These are phyloP conservation scores for Drosophila virilis DNA, from an alignment of 1,140 invertebrate genomes.

Conservation along the genomic window DNA sequence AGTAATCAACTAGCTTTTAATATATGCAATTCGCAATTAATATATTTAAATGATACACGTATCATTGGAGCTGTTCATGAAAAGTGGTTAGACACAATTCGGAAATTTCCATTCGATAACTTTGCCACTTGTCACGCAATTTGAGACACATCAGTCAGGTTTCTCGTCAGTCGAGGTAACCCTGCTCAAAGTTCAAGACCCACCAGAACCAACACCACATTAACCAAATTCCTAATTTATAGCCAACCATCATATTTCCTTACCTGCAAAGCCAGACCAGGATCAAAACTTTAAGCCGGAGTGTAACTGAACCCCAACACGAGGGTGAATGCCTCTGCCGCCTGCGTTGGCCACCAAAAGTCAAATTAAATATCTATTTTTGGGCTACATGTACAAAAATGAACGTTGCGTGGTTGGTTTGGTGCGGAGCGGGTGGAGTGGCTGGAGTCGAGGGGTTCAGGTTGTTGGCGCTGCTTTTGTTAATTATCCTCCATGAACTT, in stretches of 20 bases:
- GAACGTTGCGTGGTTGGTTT: background rate
- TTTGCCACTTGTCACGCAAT: constrained; percentile 48
- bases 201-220: constrained; percentile 24
- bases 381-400: constrained; percentile 49
- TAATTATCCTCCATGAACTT: constrained; percentile 56
- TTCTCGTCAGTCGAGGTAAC: constrained; percentile 16
- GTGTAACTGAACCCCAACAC: constrained; percentile 33
- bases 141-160: constrained; percentile 17
- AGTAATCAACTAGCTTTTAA: background rate
- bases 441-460: background rate
- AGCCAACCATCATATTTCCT: constrained; percentile 41
- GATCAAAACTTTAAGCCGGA: constrained; percentile 46
- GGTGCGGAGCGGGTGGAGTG: background rate
- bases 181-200: constrained; percentile 6
- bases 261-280: constrained; percentile 14
- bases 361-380: constrained; percentile 59
- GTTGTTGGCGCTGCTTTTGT: constrained; percentile 36
- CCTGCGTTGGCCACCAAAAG: constrained; percentile 36
- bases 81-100: constrained; percentile 18
- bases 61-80: constrained; percentile 5
- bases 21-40: background rate
- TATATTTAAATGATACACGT: no score
- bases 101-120: constrained; percentile 24
- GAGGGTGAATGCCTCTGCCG: background rate
- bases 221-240: constrained; percentile 48